Conservation (phyloP, 2,113 vertebrate species). For the Platichthys flesus region DNA sequence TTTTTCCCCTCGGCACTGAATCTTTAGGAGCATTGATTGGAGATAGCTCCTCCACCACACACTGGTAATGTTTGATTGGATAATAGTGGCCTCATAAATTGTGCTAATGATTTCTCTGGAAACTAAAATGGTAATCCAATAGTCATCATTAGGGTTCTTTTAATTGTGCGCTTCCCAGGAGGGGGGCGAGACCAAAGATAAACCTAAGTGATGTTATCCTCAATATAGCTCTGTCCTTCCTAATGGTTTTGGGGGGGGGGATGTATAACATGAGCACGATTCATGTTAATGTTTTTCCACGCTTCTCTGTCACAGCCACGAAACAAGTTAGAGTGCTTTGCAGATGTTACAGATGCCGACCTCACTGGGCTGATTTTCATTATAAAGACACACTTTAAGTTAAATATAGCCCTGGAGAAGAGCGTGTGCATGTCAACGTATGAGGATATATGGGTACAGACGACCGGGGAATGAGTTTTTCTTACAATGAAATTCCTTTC, state of each 20-base stretch:
- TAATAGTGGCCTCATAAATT: slow-evolving; percentile 72
- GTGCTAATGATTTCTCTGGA: slow-evolving; percentile 72
- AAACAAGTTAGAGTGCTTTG: neutral
- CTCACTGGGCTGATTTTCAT: slow-evolving; percentile 7
- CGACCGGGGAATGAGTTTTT: neutral
- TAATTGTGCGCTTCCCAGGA: slow-evolving; percentile 61
- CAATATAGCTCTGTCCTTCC: slow-evolving; percentile 30
- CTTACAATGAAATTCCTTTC: slow-evolving; percentile 32
- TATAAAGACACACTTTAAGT: neutral
- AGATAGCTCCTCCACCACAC: slow-evolving; percentile 54
- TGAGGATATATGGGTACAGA: neutral
- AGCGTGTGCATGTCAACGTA: neutral
- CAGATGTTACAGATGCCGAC: neutral
- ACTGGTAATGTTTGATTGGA: slow-evolving; percentile 56
- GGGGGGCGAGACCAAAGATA: slow-evolving; percentile 26
- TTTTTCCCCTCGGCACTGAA: slow-evolving; percentile 53
- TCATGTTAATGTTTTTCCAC: slow-evolving; percentile 8
- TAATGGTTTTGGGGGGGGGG: neutral
- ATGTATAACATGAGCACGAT: slow-evolving; percentile 8
- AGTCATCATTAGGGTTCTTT: slow-evolving; percentile 71
- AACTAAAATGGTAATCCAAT: slow-evolving; percentile 75
- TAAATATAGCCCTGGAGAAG: neutral
- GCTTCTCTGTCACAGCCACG: neutral
- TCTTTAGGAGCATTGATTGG: slow-evolving; percentile 67
- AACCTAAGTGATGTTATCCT: slow-evolving; percentile 34